These are phyloP conservation scores for Amblyraja radiata DNA, from an alignment of 2,797 vertebrate genomes.

Conservation along the genomic window DNA sequence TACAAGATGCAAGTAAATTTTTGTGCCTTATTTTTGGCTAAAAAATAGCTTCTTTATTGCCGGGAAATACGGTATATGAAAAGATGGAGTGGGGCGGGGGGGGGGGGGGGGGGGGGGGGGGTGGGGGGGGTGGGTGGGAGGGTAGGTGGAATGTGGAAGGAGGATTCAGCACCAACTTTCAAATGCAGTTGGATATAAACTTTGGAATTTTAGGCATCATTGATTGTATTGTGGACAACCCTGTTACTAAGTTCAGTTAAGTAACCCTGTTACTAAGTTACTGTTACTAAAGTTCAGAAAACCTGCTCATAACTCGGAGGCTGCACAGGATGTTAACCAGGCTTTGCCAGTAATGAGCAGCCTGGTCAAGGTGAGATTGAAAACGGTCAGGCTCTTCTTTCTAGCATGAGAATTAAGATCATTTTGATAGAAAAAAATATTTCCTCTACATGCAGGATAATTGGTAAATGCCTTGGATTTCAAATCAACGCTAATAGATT, in stretches of 20 bases:
- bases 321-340: background rate
- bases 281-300: background rate
- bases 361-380: background rate
- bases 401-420: background rate
- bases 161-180: background rate
- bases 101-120: too few relatives aligned
- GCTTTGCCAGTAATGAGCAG: background rate
- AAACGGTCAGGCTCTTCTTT: background rate
- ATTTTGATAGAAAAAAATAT: background rate
- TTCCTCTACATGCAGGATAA: background rate
- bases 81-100: too few relatives aligned
- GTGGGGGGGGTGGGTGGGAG: too few relatives aligned
- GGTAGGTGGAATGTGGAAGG: background rate
- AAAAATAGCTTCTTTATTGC: too few relatives aligned
- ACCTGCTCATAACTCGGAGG: background rate
- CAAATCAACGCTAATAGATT: background rate
- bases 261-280: too few relatives aligned
- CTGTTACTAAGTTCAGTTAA: background rate
- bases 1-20: too few relatives aligned
- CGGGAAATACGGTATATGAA: too few relatives aligned
- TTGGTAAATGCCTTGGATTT: background rate
- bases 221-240: background rate
- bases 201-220: background rate
- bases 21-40: too few relatives aligned
- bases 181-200: background rate